phyloP scores from a whole-genome alignment of 1,140 invertebrate genomes.

The Carposina sasakii region DNA sequence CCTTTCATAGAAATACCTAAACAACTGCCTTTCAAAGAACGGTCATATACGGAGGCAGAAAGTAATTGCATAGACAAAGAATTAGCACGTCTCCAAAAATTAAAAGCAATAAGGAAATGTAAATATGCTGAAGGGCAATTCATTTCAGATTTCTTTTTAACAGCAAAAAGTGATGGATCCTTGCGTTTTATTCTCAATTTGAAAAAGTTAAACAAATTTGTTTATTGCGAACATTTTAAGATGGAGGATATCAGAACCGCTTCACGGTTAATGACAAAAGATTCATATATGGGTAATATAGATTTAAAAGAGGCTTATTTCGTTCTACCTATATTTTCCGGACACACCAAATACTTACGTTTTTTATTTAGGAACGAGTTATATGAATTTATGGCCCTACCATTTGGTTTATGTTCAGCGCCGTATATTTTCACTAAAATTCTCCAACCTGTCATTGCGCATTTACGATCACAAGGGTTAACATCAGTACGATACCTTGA shows the following conservation, averaged over 20 bases:
- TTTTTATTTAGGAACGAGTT: background rate
- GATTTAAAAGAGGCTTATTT: conserved; percentile 3
- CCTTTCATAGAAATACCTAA: background rate
- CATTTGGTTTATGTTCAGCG: conserved; percentile 12
- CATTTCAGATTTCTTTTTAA: too few relatives aligned
- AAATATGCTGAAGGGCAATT: too few relatives aligned
- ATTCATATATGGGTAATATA: background rate
- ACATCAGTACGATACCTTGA: conserved; percentile 10
- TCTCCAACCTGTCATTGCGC: conserved; percentile 5
- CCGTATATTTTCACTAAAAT: conserved; percentile 19
- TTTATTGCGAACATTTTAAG: too few relatives aligned
- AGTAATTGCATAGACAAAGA: background rate
- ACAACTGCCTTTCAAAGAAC: background rate
- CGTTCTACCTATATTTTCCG: background rate
- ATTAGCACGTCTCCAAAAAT: background rate
- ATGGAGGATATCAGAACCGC: conserved; percentile 3
- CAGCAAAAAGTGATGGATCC: too few relatives aligned
- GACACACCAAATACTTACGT: background rate
- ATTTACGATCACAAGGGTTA: conserved; percentile 7
- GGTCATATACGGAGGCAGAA: background rate
- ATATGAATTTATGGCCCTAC: conserved; percentile 9
- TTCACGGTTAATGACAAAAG: background rate
- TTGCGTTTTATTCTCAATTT: too few relatives aligned
- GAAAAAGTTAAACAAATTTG: too few relatives aligned
- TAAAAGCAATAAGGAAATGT: too few relatives aligned